Evolutionary conservation across 2,797 vertebrate species (phyloP), one percentile per base, ranked within the genome.

Genomic region (Kryptopterus vitreolus): DNA sequence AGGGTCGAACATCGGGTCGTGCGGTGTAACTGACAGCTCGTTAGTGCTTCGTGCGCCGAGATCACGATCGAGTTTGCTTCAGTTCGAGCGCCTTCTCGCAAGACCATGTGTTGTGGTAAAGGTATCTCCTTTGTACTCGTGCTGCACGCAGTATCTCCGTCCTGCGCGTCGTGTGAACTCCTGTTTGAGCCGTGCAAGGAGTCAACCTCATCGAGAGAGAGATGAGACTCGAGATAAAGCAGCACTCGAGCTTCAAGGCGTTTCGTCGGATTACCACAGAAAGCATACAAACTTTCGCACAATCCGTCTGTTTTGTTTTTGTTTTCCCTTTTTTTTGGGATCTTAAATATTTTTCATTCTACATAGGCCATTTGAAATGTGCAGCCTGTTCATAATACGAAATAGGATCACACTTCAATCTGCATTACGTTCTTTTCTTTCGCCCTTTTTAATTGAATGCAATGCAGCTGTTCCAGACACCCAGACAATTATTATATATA

Each of bases 81-180:
- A 20, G 38, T 55, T 80, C 62, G 48, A 31, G 20, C 26, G 59
- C 61, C 18, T 38, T 38, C 20, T 46, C 63, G 61, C 53, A 55
- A 75, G n/a, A 2, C 46, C 76, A 33, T 16, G 33, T 72, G 84
- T 73, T 85, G 81, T 83, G 84, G 84, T 73, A n/a, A 58, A 68
- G 63, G 12, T 53, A 29, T 24, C 10, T 22, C 18, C 9, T 48
- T 72, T 52, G 29, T 77, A 20, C 66, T 66, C 20, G 20, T 55
- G 3, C 74, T 72, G 26, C 12, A 11, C 15, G 50, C n/a, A 43
- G 10, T 75, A 15, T 77, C 35, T 62, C 52, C 80, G 75, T 84
- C 74, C 50, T 82, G 43, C 70, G 22, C 53, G 8, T 75, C 82
- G 43, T 80, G 26, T 53, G 84, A 81, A 66, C 78, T 48, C 26